phyloP scores from a whole-genome alignment of 2,113 vertebrate genomes.

The Podiceps cristatus region DNA sequence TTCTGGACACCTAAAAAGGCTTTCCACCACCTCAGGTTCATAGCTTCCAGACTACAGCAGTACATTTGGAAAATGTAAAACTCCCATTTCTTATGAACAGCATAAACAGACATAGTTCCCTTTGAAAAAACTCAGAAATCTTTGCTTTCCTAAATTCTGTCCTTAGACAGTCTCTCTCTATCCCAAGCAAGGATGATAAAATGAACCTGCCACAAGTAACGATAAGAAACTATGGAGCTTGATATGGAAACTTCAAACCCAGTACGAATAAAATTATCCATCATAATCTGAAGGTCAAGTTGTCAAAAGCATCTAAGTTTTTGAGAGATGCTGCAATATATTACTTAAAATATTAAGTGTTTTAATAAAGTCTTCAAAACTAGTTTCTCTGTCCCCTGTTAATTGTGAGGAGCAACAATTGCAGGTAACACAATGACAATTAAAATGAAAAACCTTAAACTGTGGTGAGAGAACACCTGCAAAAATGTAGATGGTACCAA shows the following conservation, averaged over 20 bases:
- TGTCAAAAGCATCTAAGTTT: not conserved
- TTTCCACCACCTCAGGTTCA: not conserved
- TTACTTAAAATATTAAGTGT: not conserved
- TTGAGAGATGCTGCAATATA: not conserved
- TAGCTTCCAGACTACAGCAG: not conserved
- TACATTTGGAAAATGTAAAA: not conserved
- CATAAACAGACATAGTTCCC: not conserved
- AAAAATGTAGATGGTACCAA: not conserved
- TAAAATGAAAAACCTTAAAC: not conserved
- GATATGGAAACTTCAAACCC: not conserved
- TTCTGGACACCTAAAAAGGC: not conserved
- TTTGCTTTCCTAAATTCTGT: not conserved
- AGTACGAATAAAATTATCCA: not conserved
- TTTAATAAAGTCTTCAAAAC: not conserved
- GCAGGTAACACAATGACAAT: not conserved
- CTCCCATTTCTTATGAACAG: not conserved
- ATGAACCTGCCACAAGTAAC: not conserved
- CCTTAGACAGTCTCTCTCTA: not conserved
- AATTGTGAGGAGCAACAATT: not conserved
- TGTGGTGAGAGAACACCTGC: not conserved
- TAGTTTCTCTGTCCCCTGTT: not conserved
- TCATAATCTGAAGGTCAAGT: not conserved
- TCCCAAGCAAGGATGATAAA: not conserved
- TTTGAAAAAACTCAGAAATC: not conserved
- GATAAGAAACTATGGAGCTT: not conserved